phyloP scores from a whole-genome alignment of 2,113 vertebrate genomes.

The Albula glossodonta region DNA sequence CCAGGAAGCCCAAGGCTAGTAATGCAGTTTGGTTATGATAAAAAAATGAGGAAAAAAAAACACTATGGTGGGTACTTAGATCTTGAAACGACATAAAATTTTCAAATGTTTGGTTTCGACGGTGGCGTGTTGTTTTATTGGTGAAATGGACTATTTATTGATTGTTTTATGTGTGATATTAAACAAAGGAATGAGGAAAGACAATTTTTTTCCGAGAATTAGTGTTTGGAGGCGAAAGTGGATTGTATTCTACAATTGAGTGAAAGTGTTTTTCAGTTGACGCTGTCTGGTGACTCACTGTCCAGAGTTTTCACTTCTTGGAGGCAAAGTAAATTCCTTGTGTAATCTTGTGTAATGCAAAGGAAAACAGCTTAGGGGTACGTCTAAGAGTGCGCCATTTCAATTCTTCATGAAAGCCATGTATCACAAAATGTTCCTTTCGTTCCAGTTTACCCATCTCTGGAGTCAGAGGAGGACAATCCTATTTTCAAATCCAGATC shows the following conservation, averaged over 20 bases:
- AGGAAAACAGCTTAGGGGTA: background rate
- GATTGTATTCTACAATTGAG: background rate
- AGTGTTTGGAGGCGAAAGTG: no score
- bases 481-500: constrained; percentile 98
- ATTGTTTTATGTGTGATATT: background rate
- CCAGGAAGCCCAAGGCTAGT: constrained; percentile 13
- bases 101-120: background rate
- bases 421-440: constrained; percentile 1
- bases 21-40: constrained; percentile 7
- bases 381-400: background rate
- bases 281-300: background rate
- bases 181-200: background rate
- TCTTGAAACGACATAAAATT: constrained; percentile 5
- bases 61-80: background rate
- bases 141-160: background rate
- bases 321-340: background rate
- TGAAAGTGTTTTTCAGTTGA: background rate
- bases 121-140: background rate
- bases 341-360: background rate
- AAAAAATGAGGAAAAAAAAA: background rate
- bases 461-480: constrained; percentile 97
- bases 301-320: background rate
- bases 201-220: background rate
- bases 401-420: background rate
- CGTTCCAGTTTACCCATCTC: constrained; percentile 88